Conservation (phyloP, 2,797 vertebrate genomes). For the Phrynocephalus guinanensis region DNA sequence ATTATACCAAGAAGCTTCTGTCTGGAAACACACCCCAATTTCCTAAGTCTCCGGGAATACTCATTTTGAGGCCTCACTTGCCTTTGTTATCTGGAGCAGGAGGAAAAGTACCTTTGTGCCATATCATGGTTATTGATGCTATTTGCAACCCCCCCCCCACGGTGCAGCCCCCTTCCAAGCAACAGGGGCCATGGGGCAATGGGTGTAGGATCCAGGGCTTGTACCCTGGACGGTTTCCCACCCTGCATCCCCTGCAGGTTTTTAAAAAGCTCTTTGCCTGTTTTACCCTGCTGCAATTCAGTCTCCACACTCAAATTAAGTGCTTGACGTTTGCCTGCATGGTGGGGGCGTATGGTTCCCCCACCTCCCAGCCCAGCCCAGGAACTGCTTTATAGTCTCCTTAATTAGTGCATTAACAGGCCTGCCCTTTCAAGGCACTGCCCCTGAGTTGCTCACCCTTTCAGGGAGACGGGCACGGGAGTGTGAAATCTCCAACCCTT, state of each 20-base stretch:
- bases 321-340: neutral
- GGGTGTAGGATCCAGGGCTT: too few species aligned
- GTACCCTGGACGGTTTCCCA: too few species aligned
- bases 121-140: too few species aligned
- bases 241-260: neutral
- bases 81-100: too few species aligned
- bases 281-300: conserved; percentile 18
- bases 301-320: neutral
- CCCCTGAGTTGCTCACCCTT: conserved; percentile 1
- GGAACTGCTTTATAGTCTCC: conserved; percentile 38
- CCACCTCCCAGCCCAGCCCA: neutral
- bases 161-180: too few species aligned
- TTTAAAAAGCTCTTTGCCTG: rapidly evolving
- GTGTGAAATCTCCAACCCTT: neutral
- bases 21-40: too few species aligned
- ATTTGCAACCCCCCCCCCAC: too few species aligned
- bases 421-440: conserved; percentile 18
- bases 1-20: too few species aligned
- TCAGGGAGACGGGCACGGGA: neutral
- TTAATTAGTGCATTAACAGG: conserved; percentile 35
- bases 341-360: neutral
- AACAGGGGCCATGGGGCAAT: too few species aligned
- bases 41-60: too few species aligned
- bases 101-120: too few species aligned
- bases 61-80: too few species aligned